Evolutionary conservation across 2,113 vertebrate genomes (phyloP), one percentile per base, ranked within the genome.

Genomic region (Colistium nudipinnis): DNA sequence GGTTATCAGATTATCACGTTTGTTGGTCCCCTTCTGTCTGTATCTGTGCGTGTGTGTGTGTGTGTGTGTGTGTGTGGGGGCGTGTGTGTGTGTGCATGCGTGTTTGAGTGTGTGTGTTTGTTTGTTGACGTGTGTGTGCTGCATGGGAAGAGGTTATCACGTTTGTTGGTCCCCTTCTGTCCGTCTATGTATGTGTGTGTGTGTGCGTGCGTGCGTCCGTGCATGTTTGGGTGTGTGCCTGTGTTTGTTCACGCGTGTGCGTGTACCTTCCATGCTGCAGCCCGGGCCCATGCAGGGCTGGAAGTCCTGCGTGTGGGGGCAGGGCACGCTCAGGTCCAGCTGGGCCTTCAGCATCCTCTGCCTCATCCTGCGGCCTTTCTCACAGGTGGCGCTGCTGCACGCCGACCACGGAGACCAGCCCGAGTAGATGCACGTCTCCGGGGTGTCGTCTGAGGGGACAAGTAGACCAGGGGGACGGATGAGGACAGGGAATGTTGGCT

Each of bases 331-430:
- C 80, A 95, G 95, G 74, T 99, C 96, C 70, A 98, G 88, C 89
- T 98, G 97, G 1, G 96, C 97, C 89, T 98, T 98, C 49, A 98
- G 93, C 97, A 98, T 98, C 73, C 96, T 94, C 79, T 98, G 97
- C 60, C 97, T 94, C 97, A 98, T 98, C 75, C 96, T 88, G 49
- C 95, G 95, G 55, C 97, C 97, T 81, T 97, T 98, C 7, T 98
- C 96, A 68, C 97, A 99, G 0, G 95, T 97, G 16, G 96, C 94
- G 13, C 96, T 97, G 87, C 97, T 98, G 71, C 97, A 98, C 51
- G 96, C 95, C 0, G 97, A 99, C 96, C 97, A 99, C 0, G 96
- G 97, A 30, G 97, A 99, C 97, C 97, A 98, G 85, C 94, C 95
- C 1, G 97, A 99, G 90, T 98, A 99, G 88, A 99, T 97, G 71